Conservation (phyloP, 2,113 vertebrate genomes). For the Spilogale gracilis region DNA sequence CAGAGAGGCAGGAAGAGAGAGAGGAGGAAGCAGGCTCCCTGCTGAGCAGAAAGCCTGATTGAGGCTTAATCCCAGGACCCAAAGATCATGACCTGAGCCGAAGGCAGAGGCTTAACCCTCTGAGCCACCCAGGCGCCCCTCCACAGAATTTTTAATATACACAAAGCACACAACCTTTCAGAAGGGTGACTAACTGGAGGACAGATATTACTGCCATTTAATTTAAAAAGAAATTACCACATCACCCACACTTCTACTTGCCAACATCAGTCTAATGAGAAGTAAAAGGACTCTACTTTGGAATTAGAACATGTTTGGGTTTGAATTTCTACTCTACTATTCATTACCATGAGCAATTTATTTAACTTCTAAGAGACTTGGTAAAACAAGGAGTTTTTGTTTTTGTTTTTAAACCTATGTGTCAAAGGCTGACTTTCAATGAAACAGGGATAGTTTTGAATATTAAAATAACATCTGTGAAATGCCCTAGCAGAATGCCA, state of each 20-base stretch:
- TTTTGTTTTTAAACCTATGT: background rate
- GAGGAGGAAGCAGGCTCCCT: too few relatives aligned
- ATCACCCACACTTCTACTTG: background rate
- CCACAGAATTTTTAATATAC: constrained; percentile 32
- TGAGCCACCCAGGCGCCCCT: background rate
- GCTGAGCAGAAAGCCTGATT: too few relatives aligned
- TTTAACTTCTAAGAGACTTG: background rate
- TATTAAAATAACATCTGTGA: constrained; percentile 29
- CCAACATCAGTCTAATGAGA: background rate
- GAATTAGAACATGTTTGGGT: constrained; percentile 6
- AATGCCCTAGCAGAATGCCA: background rate
- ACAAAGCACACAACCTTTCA: constrained; percentile 3
- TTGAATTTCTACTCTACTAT: constrained; percentile 39
- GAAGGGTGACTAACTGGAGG: background rate
- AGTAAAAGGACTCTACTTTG: background rate
- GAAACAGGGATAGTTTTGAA: background rate
- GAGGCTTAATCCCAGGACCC: too few relatives aligned
- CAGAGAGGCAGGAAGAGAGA: too few relatives aligned
- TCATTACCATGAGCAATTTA: constrained; percentile 13
- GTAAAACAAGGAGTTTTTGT: background rate
- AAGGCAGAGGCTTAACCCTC: too few relatives aligned
- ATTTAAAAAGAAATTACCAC: background rate
- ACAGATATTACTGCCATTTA: background rate
- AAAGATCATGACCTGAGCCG: too few relatives aligned
- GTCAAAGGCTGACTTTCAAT: background rate